Percentiles rank a stretch among this genome's conserved stretches.
Conservation (phyloP, 2,113 vertebrate species). For the Cyphomyrus plagiostoma region DNA sequence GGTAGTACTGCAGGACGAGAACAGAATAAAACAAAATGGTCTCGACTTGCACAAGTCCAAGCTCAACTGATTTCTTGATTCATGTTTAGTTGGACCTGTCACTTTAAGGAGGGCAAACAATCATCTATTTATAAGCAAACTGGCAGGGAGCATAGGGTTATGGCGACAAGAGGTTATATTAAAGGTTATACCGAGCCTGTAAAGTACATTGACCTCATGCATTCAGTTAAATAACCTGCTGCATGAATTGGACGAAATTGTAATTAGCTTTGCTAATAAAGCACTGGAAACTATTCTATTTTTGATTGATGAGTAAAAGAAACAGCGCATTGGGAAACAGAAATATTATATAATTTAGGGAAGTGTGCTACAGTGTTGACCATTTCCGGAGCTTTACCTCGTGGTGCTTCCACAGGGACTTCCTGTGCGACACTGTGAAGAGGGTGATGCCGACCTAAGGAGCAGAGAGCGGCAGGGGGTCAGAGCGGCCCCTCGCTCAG, state of each 20-base stretch:
- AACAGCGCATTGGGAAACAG: neutral
- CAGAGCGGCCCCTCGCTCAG: neutral
- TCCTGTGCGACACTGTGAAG: slow-evolving; percentile 95
- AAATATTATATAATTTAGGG: neutral
- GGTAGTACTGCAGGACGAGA: slow-evolving; percentile 69
- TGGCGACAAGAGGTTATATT: neutral
- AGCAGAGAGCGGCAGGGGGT: neutral
- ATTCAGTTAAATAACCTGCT: neutral
- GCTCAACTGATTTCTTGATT: neutral
- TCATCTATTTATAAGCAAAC: neutral
- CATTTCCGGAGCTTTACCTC: slow-evolving; percentile 57
- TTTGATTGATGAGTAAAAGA: neutral
- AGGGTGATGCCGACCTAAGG: slow-evolving; percentile 88
- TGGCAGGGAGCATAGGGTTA: neutral
- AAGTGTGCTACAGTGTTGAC: neutral
- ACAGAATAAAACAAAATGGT: neutral
- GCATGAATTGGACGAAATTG: neutral
- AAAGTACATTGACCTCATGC: neutral
- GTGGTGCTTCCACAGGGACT: slow-evolving; percentile 97
- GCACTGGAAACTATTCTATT: neutral
- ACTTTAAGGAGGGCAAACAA: neutral
- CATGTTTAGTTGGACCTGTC: neutral
- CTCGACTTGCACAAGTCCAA: neutral
- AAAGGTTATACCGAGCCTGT: neutral
- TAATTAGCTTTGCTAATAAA: neutral